A percentile compares a stretch with the other conserved stretches of the same genome.
Evolutionary conservation across 2,888 invertebrate species (phyloP).

Genomic region (Ernsta delagoae): DNA sequence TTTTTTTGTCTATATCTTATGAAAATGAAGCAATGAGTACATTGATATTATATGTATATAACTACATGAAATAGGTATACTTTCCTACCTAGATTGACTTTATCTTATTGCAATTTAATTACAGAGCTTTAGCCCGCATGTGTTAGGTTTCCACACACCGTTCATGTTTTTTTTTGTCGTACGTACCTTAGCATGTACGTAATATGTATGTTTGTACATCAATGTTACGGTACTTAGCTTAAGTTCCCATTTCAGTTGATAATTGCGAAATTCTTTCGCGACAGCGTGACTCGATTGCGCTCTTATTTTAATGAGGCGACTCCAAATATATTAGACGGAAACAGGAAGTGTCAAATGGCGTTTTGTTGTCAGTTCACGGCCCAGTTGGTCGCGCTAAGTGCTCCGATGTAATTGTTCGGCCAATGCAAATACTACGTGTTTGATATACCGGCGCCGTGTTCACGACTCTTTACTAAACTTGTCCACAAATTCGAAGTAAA

Average conservation of each 20-base stretch:
- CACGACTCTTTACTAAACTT: constrained; percentile 46
- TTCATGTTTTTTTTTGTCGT: neutral
- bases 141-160: neutral
- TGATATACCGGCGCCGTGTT: constrained; percentile 51
- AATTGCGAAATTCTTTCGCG: constrained; percentile 44
- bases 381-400: constrained; percentile 80
- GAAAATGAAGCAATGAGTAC: too few species aligned
- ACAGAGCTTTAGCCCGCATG: too few species aligned
- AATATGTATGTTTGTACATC: neutral
- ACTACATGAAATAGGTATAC: too few species aligned
- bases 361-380: constrained; percentile 79
- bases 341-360: constrained; percentile 83
- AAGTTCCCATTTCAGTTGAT: neutral
- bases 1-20: too few species aligned
- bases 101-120: too few species aligned
- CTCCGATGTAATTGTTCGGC: constrained; percentile 77
- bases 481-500: constrained; percentile 46
- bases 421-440: constrained; percentile 74
- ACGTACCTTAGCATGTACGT: neutral
- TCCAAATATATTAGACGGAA: constrained; percentile 71
- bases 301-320: constrained; percentile 52
- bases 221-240: neutral
- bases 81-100: too few species aligned
- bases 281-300: constrained; percentile 57
- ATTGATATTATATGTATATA: too few species aligned